Evolutionary conservation across 1,140 invertebrate genomes (phyloP), one percentile per base, ranked within the genome.

Genomic region (Drosophila miranda): DNA sequence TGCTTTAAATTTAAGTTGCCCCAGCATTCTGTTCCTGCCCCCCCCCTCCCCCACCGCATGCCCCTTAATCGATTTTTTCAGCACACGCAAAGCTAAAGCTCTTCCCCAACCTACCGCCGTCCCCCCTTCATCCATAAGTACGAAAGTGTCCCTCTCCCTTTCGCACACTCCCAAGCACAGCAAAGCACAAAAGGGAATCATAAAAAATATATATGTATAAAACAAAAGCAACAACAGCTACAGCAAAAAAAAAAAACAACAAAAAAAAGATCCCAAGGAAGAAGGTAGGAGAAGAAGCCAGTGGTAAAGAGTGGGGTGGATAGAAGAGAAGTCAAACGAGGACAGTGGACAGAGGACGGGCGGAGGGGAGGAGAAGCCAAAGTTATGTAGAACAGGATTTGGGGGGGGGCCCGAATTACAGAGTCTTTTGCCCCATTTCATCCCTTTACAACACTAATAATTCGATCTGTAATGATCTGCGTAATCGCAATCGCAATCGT

Each of bases 1-100:
- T 44, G 58, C 57, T 73, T 73, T 72, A 73, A 73, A 72, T 72
- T 73, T 38, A 62, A 73, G 69, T 57, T 43, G 44, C 63, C 34
- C 11, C 34, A 38, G 34, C 34, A 13, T 11, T 38, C 34, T 13
- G 34, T 4, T 13, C 3, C 2, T 8, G 2, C 28, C 28, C 28
- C 28, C 6, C 5, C 3, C 26, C 6, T 0, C 26, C 26, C 26
- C 3, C 26, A 6, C 30, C 30, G 9, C 30, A 9, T 38, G 30
- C 6, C 28, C 16, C 30, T 21, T 68, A 68, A 72, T 72, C 67
- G 69, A 72, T 72, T 71, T 71, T 68, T 68, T 68, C 66, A 68
- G 64, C 5, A 23, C 16, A 30, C 55, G 50, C 49, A 13, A 38
- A 48, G 62, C 61, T 43, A 54, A 53, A 53, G 49, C 64, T 64